A percentile compares a stretch with the other conserved stretches of the same genome.
phyloP scores from a whole-genome alignment of 2,113 vertebrate species.

The Physeter macrocephalus region DNA sequence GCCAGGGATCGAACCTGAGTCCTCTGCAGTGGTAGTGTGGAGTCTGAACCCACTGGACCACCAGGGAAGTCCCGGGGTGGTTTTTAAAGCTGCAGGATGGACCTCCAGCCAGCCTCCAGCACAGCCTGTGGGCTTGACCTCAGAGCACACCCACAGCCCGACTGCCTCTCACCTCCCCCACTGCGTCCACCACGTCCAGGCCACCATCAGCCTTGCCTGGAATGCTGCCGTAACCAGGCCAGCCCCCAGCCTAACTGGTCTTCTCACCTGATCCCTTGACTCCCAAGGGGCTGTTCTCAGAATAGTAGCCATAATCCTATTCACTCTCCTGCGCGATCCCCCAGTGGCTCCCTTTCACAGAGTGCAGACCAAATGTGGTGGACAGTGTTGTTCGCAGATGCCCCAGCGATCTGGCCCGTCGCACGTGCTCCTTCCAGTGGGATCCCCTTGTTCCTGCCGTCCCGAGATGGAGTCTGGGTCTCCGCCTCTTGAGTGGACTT shows the following conservation, averaged over 20 bases:
- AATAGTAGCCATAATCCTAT: background rate
- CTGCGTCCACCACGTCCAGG: accelerated
- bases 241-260: background rate
- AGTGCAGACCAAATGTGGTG: background rate
- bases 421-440: background rate
- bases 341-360: background rate
- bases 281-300: background rate
- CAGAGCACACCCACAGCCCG: background rate
- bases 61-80: background rate
- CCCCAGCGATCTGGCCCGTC: background rate
- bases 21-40: background rate
- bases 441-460: background rate
- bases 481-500: background rate
- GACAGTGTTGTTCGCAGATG: no score
- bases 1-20: background rate
- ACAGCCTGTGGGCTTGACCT: background rate
- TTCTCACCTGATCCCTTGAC: background rate
- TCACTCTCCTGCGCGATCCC: background rate
- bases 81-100: background rate
- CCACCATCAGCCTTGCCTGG: background rate
- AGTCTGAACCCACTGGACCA: background rate
- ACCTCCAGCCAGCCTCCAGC: background rate
- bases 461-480: background rate
- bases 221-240: no score
- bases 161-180: background rate